phyloP scores from a whole-genome alignment of 2,113 vertebrate species.

The Irena cyanogastra region DNA sequence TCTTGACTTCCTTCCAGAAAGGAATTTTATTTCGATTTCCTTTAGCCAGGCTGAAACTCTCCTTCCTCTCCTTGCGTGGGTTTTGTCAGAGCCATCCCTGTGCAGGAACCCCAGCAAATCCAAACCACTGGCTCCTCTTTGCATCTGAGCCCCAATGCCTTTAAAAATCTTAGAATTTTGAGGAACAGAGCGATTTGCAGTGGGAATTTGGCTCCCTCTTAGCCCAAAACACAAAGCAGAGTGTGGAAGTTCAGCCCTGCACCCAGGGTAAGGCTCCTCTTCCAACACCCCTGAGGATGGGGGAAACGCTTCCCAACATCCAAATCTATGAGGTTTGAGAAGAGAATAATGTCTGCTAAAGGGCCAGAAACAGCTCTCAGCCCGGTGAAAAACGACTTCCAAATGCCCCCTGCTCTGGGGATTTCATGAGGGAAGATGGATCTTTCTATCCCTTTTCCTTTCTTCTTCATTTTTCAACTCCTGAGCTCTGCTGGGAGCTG shows the following conservation, averaged over 20 bases:
- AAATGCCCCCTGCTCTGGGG: conserved; percentile 16
- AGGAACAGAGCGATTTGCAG: background rate
- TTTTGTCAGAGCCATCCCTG: background rate
- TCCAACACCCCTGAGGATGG: fast-evolving
- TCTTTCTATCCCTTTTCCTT: conserved; percentile 33
- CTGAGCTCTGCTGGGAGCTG: conserved; percentile 31
- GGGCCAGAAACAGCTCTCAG: conserved; percentile 1
- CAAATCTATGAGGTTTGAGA: background rate
- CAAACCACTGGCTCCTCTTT: background rate
- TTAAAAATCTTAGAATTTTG: fast-evolving
- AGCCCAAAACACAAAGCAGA: background rate
- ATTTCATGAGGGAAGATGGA: conserved; percentile 31
- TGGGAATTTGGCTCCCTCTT: background rate
- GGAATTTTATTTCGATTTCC: conserved; percentile 23
- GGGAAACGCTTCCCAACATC: background rate
- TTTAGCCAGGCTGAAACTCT: background rate
- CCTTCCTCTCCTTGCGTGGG: background rate
- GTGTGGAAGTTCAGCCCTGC: background rate
- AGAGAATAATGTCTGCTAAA: background rate
- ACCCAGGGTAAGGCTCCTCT: background rate
- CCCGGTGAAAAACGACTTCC: conserved; percentile 33
- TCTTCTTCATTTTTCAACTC: conserved; percentile 42
- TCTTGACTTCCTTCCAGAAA: conserved; percentile 55
- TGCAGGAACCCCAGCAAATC: background rate
- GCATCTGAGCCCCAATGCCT: background rate